Conservation (phyloP, 2,888 invertebrate genomes). For the Trachelus tabidus region DNA sequence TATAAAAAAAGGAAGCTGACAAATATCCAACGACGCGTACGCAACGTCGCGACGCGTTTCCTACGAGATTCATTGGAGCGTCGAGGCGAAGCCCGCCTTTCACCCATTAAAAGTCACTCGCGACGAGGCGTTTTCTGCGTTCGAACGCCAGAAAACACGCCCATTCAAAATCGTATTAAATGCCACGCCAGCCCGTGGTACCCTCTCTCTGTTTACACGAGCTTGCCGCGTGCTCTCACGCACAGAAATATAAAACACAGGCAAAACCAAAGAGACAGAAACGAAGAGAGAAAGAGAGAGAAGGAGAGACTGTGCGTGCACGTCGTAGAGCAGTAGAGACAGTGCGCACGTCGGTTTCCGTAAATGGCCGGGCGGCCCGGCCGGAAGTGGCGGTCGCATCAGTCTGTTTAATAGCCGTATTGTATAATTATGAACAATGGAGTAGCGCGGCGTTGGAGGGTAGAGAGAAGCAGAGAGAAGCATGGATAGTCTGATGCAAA, state of each 20-base stretch:
- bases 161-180: conserved; percentile 28
- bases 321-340: conserved; percentile 34
- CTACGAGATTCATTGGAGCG: conserved; percentile 53
- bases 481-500: conserved; percentile 5
- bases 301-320: conserved; percentile 15
- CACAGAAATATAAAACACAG: background rate
- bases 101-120: conserved; percentile 50
- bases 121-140: conserved; percentile 38
- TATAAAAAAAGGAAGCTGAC: background rate
- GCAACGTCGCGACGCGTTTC: conserved; percentile 20
- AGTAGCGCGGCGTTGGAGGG: conserved; percentile 22
- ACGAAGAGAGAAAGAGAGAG: conserved; percentile 16
- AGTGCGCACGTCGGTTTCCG: conserved; percentile 51
- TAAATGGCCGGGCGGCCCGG: conserved; percentile 54
- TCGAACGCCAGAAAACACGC: conserved; percentile 42
- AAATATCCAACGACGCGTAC: background rate
- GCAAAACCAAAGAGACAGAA: conserved; percentile 1
- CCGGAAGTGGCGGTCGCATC: conserved; percentile 64
- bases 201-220: background rate
- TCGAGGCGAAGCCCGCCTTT: conserved; percentile 46
- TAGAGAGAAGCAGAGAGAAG: conserved; percentile 35
- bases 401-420: conserved; percentile 66
- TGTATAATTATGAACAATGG: conserved; percentile 66
- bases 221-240: background rate
- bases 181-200: background rate